phyloP scores from a whole-genome alignment of 1,140 invertebrate species.

The Teleopsis dalmanni region DNA sequence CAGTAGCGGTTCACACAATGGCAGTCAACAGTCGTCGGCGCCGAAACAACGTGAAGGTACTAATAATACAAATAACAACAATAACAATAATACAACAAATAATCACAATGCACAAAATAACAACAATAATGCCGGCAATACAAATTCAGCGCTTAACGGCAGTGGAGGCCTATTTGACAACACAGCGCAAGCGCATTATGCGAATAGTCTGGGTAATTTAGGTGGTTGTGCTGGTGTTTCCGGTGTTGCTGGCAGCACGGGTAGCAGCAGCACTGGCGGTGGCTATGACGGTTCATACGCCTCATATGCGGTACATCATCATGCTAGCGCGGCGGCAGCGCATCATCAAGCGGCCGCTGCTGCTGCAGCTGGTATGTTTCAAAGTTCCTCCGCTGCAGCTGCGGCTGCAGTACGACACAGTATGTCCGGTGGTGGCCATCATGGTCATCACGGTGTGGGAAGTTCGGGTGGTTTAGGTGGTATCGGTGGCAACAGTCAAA shows the following conservation, averaged over 20 bases:
- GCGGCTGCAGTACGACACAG: constrained; percentile 36
- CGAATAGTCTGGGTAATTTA: constrained; percentile 11
- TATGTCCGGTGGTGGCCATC: constrained; percentile 28
- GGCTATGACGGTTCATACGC: constrained; percentile 35
- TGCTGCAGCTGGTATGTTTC: constrained; percentile 38
- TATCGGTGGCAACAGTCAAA: constrained; percentile 7
- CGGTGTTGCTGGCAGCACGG: constrained; percentile 1
- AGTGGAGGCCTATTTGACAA: constrained; percentile 32
- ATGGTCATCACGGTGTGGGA: constrained; percentile 21
- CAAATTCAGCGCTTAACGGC: constrained; percentile 14
- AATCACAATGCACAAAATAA: constrained; percentile 18
- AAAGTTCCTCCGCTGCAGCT: constrained; percentile 38
- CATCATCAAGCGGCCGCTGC: constrained; percentile 37
- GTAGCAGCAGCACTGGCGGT: constrained; percentile 18
- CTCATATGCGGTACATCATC: constrained; percentile 28
- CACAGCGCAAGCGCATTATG: constrained; percentile 37
- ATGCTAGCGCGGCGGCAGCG: constrained; percentile 19
- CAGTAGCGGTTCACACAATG: constrained; percentile 20
- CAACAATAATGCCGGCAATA: constrained; percentile 26
- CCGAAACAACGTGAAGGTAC: constrained; percentile 74
- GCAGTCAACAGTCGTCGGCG: constrained; percentile 39
- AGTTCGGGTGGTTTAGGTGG: not conserved
- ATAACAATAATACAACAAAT: constrained; percentile 35
- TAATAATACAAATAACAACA: constrained; percentile 36
- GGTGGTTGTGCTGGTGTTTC: not conserved